Conservation (phyloP, 2,113 vertebrate species). For the Petrocephalus microphthalmus region DNA sequence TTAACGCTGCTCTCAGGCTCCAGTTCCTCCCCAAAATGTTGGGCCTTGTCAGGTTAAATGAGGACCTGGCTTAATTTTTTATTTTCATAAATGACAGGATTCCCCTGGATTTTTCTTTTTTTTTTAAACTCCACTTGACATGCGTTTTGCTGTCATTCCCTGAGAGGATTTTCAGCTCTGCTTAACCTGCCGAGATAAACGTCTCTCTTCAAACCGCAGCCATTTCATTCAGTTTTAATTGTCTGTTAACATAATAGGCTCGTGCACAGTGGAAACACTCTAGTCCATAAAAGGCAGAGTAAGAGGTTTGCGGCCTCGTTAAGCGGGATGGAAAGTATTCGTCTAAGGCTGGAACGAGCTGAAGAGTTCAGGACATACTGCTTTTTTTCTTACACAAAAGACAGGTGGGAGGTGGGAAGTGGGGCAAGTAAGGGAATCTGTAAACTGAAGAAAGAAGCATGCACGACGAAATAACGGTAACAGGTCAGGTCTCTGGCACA, state of each 20-base stretch:
- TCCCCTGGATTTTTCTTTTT: not conserved
- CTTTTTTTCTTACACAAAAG: not conserved
- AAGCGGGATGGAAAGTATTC: constrained; percentile 22
- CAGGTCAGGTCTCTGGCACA: not conserved
- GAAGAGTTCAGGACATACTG: constrained; percentile 35
- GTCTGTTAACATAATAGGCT: constrained; percentile 28
- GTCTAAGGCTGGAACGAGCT: constrained; percentile 34
- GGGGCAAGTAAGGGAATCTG: not conserved
- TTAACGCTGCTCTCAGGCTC: not conserved
- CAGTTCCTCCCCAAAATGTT: not conserved
- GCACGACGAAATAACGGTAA: not conserved
- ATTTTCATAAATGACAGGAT: not conserved
- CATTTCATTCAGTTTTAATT: constrained; percentile 29
- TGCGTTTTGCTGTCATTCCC: not conserved
- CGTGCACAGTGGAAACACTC: constrained; percentile 19
- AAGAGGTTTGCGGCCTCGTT: constrained; percentile 35
- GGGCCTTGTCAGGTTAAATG: not conserved
- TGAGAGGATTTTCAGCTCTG: constrained; percentile 12
- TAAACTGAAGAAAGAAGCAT: not conserved
- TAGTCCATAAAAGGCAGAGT: constrained; percentile 28
- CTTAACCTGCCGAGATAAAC: not conserved
- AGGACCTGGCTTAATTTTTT: not conserved
- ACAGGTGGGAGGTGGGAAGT: not conserved
- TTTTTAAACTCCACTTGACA: not conserved
- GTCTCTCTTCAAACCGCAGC: constrained; percentile 30